Evolutionary conservation across 2,888 invertebrate genomes (phyloP).

Genomic region (Melanophora roralis): DNA sequence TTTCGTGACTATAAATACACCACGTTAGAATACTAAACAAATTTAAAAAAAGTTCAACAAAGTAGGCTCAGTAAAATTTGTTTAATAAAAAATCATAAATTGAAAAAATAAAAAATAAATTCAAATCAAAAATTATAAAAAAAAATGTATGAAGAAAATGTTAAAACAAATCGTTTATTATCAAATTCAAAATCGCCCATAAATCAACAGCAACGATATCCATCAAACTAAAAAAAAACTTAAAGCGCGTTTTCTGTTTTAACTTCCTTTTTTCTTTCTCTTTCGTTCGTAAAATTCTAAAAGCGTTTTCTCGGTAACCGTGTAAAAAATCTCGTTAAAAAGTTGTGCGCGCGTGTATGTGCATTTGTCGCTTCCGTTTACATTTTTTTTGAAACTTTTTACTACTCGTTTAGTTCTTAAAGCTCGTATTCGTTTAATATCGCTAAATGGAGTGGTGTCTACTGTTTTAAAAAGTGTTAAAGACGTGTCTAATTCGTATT

Average conservation of each 20-base stretch:
- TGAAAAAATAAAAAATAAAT: too few relatives aligned
- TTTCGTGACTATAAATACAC: background rate
- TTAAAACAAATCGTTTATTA: too few relatives aligned
- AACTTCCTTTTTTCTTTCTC: background rate
- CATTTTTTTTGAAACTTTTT: background rate
- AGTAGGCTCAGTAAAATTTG: too few relatives aligned
- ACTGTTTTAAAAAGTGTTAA: constrained; percentile 28
- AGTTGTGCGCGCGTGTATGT: background rate
- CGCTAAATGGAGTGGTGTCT: background rate
- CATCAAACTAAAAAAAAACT: too few relatives aligned
- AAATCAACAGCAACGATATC: too few relatives aligned
- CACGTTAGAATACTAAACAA: background rate
- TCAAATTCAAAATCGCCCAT: too few relatives aligned
- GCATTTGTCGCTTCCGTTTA: background rate
- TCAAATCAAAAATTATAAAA: too few relatives aligned
- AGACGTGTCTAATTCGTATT: constrained; percentile 37
- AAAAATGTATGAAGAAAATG: too few relatives aligned
- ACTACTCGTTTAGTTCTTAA: background rate
- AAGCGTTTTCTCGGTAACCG: background rate
- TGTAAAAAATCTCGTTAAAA: background rate
- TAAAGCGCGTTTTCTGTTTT: background rate
- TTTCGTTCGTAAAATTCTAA: background rate
- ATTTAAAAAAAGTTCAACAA: too few relatives aligned
- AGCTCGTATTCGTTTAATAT: background rate
- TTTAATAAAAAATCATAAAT: too few relatives aligned